Base-by-base conservation (phyloP, 2,888 invertebrate genomes). In the Rosalia funebris region DNA sequence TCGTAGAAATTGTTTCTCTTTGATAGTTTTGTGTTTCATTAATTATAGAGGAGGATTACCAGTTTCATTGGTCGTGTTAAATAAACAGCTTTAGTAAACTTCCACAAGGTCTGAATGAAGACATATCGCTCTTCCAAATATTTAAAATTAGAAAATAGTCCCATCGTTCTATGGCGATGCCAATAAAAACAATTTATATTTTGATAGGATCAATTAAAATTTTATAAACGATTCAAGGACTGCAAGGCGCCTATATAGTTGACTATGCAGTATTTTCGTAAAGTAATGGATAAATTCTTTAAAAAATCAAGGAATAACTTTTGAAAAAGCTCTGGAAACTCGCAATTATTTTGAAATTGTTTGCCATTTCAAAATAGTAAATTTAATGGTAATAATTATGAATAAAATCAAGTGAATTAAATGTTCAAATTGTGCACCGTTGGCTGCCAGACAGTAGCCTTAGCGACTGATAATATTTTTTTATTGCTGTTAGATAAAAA, bases 121-220 rank as follows among this genome's bases (percentile, higher is more conserved):
- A 61, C 57, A 48, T 46, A 57, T 61, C 56, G 25, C 32, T 44
- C 48, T 54, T 57, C 32, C 48, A 48, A 37, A 42, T 34, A 48
- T 57, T 48, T 57, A 19, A 57, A 42, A 37, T 41, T 47, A 47
- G 58, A 53, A 59, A 47, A 47, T 53, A 46, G 31, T 31, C 31
- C 31, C 37, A 36, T 44, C 25, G 47, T 47, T 47, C 42, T 42
- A 48, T 34, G 31, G 41, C 14, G 19, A 31, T 19, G 60, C 60
- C 50, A 60, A 60, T 60, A 48, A 60, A 60, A 60, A 60, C 60
- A 60, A 55, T 55, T 20, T 55, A 44, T 46, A 53, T 53, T 46
- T 52, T 39, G 53, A 53, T 53, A 41, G 46, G 25, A 47, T 53
- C 45, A 58, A 58, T 58, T 53, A 39, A 47, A 53, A 25, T 53